Percentiles rank a stretch among this genome's conserved stretches.
phyloP scores from a whole-genome alignment of 1,140 invertebrate genomes.

The Atta cephalotes region DNA sequence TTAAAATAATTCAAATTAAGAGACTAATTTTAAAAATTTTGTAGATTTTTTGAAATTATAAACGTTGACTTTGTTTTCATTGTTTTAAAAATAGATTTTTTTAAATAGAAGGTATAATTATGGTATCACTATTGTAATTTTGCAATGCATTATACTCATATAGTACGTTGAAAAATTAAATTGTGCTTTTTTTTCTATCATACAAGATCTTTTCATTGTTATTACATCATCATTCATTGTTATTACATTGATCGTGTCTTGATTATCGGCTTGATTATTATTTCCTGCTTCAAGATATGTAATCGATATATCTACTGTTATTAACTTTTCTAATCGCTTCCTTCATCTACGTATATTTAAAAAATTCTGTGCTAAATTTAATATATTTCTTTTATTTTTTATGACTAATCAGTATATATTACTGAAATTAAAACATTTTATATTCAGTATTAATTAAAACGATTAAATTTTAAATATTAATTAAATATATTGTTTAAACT shows the following conservation, averaged over 20 bases:
- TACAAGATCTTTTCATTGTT: background rate
- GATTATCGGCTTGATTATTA: slow-evolving; percentile 40
- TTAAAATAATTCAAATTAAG: background rate
- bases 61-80: background rate
- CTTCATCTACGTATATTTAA: slow-evolving; percentile 1
- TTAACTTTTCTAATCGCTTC: slow-evolving; percentile 34
- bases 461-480: no score
- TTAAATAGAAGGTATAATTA: slow-evolving; percentile 12
- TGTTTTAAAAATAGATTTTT: background rate
- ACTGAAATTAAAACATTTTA: background rate
- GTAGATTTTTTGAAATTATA: background rate
- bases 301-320: background rate
- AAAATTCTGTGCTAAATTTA: background rate
- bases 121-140: slow-evolving; percentile 8
- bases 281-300: slow-evolving; percentile 11
- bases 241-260: slow-evolving; percentile 2
- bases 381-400: slow-evolving; percentile 2
- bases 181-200: slow-evolving; percentile 11
- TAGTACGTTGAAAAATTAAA: background rate
- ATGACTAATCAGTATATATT: background rate
- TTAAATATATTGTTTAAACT: background rate
- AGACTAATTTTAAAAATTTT: background rate
- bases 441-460: background rate
- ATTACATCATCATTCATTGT: background rate
- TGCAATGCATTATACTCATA: background rate